Evolutionary conservation across 2,113 vertebrate genomes (phyloP).

Genomic region (Urocynchramus pylzowi): DNA sequence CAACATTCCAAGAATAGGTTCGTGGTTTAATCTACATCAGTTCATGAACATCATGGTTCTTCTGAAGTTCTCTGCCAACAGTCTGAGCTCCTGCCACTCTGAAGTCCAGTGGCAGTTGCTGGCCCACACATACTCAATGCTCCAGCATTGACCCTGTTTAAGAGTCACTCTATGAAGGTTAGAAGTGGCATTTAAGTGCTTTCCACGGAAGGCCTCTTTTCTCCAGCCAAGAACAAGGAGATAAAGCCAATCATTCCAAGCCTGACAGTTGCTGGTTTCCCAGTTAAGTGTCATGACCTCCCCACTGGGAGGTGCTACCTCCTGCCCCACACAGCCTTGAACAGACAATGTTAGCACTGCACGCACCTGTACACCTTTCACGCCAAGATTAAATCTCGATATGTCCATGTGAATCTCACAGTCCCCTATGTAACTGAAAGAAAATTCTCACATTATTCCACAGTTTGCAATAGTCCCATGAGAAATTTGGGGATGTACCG

Average conservation of each 20-base stretch:
- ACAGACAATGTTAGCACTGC: neutral
- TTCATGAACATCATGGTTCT: neutral
- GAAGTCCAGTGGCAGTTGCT: neutral
- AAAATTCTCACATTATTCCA: slow-evolving; percentile 10
- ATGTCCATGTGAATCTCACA: slow-evolving; percentile 88
- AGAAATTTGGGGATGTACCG: neutral
- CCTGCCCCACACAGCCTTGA: neutral
- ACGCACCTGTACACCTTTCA: slow-evolving; percentile 88
- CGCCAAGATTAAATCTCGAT: slow-evolving; percentile 83
- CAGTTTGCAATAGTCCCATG: neutral
- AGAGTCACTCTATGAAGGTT: neutral
- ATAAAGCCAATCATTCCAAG: neutral
- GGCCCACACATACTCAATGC: neutral
- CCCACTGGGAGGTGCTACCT: neutral
- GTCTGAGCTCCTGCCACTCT: neutral
- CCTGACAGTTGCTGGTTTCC: neutral
- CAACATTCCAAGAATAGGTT: neutral
- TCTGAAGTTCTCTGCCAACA: neutral
- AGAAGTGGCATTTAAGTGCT: neutral
- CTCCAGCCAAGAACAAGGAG: neutral
- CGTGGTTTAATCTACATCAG: neutral
- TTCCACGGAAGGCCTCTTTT: neutral
- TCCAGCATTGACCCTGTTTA: neutral
- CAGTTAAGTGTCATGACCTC: neutral
- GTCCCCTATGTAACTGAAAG: slow-evolving; percentile 86